These are phyloP conservation scores for Cygnus buccinator DNA, from an alignment of 2,113 vertebrate species.

Conservation along the genomic window DNA sequence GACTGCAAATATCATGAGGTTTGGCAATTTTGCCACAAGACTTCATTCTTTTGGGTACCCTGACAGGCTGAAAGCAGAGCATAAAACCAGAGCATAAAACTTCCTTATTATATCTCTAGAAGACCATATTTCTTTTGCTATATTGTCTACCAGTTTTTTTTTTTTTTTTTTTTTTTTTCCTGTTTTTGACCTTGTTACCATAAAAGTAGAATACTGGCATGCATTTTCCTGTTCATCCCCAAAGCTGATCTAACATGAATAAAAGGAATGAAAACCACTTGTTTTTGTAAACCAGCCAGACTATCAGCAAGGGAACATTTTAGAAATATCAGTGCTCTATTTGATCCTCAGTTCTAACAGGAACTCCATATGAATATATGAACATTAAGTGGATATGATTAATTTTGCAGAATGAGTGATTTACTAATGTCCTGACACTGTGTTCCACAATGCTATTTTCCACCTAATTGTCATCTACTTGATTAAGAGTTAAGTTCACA, in stretches of 20 bases:
- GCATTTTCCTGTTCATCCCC: neutral
- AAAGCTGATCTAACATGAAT: neutral
- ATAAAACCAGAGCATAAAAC: constrained; percentile 3
- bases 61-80: neutral
- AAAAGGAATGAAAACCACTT: neutral
- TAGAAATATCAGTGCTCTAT: neutral
- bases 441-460: neutral
- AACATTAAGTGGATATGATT: neutral
- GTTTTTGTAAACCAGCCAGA: neutral
- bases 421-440: neutral
- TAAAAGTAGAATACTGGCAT: neutral
- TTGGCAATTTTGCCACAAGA: constrained; percentile 15
- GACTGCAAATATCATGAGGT: neutral
- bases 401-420: neutral
- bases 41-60: neutral
- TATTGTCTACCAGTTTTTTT: constrained; percentile 16
- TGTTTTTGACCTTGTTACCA: neutral
- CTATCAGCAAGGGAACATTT: neutral
- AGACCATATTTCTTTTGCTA: constrained; percentile 1
- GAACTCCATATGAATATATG: neutral
- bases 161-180: constrained; percentile 31
- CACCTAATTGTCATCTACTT: neutral
- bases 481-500: neutral
- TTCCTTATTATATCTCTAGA: neutral
- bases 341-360: neutral